Percentiles rank a stretch among this genome's conserved stretches.
phyloP scores from a whole-genome alignment of 2,113 vertebrate species.

The Excalfactoria chinensis region DNA sequence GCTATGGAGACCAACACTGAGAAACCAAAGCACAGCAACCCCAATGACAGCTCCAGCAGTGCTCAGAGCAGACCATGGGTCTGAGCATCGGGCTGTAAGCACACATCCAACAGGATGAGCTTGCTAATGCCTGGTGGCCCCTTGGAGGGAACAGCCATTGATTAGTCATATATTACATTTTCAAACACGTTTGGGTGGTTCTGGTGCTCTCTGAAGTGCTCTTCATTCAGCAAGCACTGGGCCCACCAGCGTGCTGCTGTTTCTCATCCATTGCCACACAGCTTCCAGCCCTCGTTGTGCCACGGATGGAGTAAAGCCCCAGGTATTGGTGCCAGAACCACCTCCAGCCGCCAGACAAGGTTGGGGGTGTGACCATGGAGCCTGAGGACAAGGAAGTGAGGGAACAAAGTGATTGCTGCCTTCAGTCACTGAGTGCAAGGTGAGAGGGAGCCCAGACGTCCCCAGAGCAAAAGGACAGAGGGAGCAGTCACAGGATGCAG shows the following conservation, averaged over 20 bases:
- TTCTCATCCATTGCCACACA: background rate
- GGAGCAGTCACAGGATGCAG: background rate
- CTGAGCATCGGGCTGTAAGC: fast-evolving
- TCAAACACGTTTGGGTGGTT: background rate
- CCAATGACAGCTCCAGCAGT: background rate
- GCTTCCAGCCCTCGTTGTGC: background rate
- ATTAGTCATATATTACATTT: background rate
- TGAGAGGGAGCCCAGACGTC: background rate
- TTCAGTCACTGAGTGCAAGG: background rate
- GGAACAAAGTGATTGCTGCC: background rate
- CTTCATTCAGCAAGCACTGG: background rate
- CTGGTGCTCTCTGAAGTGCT: background rate
- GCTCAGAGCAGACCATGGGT: background rate
- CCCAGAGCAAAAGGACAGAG: fast-evolving
- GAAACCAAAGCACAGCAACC: background rate
- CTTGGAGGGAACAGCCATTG: fast-evolving
- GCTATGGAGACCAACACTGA: fast-evolving
- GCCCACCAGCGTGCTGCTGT: background rate
- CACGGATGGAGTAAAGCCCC: conserved; percentile 3
- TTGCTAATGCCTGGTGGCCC: background rate
- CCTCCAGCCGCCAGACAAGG: background rate
- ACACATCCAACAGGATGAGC: background rate
- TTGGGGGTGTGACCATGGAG: background rate
- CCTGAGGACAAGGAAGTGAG: background rate
- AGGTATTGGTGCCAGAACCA: conserved; percentile 49